Conservation (phyloP, 2,888 invertebrate species). For the Rhyacophila evoluta region DNA sequence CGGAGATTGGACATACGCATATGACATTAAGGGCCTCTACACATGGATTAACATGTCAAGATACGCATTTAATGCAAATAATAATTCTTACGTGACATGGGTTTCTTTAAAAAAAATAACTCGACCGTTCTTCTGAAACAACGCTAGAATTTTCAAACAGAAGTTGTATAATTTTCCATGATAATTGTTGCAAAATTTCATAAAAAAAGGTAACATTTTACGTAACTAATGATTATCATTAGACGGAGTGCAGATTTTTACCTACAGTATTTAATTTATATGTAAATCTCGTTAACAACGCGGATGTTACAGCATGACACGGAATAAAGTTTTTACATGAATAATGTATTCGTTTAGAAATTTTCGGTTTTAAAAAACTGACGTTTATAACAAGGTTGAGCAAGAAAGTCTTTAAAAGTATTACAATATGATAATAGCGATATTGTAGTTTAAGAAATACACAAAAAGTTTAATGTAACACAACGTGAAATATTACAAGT, state of each 20-base stretch:
- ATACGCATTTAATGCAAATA: background rate
- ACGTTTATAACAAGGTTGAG: background rate
- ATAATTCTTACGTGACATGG: too few relatives aligned
- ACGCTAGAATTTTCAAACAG: too few relatives aligned
- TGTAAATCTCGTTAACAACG: background rate
- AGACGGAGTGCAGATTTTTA: background rate
- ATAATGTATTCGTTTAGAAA: conserved; percentile 1
- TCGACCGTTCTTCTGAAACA: too few relatives aligned
- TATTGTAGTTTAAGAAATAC: background rate
- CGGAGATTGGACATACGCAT: too few relatives aligned
- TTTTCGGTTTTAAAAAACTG: background rate
- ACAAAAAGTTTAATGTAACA: too few relatives aligned
- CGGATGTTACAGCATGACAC: background rate
- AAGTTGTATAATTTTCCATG: too few relatives aligned
- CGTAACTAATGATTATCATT: too few relatives aligned
- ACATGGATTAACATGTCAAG: background rate
- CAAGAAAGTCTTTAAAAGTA: background rate
- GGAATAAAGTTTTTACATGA: background rate
- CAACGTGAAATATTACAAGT: too few relatives aligned
- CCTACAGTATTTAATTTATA: background rate
- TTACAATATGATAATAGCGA: background rate
- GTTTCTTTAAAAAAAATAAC: too few relatives aligned
- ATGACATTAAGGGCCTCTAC: background rate
- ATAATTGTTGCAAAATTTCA: too few relatives aligned
- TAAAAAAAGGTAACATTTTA: too few relatives aligned